Percentiles rank a stretch among this genome's conserved stretches.
phyloP scores from a whole-genome alignment of 2,797 vertebrate genomes.

The Myoxocephalus aenaeus region DNA sequence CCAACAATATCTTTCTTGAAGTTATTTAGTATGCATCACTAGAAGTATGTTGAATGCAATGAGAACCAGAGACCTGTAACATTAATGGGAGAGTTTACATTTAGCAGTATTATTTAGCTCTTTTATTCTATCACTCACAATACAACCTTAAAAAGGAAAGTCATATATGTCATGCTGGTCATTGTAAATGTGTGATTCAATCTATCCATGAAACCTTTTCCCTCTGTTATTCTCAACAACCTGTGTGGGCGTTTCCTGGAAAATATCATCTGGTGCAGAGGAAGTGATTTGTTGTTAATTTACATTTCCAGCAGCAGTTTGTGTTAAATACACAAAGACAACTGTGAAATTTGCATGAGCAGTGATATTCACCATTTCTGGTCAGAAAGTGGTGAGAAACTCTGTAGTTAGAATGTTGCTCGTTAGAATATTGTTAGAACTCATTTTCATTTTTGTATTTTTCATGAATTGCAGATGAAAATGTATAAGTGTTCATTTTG shows the following conservation, averaged over 20 bases:
- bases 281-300: constrained; percentile 66
- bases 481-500: not conserved
- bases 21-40: constrained; percentile 37
- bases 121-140: constrained; percentile 10
- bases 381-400: constrained; percentile 18
- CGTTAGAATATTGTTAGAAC: not conserved
- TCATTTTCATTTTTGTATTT: constrained; percentile 5
- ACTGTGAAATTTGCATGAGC: constrained; percentile 49
- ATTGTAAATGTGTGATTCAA: constrained; percentile 51
- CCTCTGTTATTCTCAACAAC: constrained; percentile 52
- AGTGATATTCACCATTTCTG: constrained; percentile 24
- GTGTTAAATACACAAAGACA: constrained; percentile 52
- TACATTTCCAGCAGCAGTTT: constrained; percentile 55
- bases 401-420: not conserved
- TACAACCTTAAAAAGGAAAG: constrained; percentile 30
- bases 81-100: constrained; percentile 17
- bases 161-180: constrained; percentile 6
- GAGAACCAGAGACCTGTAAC: constrained; percentile 23
- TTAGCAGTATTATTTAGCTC: not conserved
- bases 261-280: constrained; percentile 76
- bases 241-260: constrained; percentile 73
- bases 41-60: constrained; percentile 33
- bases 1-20: constrained; percentile 15
- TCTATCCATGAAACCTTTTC: constrained; percentile 44
- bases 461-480: not conserved